These are phyloP conservation scores for Hycleus phaleratus DNA, from an alignment of 1,140 invertebrate species.

Conservation along the genomic window DNA sequence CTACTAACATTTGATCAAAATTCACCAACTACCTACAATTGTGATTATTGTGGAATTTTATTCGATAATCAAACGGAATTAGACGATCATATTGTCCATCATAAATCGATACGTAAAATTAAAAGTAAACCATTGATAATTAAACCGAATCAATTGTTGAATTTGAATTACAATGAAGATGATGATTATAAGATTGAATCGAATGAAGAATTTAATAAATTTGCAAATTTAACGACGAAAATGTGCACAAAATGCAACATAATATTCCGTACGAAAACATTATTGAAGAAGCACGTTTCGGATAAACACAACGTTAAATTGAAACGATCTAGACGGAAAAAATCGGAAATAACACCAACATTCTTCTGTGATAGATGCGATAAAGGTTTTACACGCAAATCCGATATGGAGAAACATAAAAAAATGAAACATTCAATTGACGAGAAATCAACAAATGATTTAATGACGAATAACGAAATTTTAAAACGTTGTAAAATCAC, in stretches of 20 bases:
- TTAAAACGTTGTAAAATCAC: slow-evolving; percentile 19
- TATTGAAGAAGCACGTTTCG: slow-evolving; percentile 33
- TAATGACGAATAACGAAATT: not conserved
- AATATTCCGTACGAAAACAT: slow-evolving; percentile 11
- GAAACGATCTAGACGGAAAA: slow-evolving; percentile 16
- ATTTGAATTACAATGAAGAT: too few relatives aligned
- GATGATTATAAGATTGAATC: too few relatives aligned
- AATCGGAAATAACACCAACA: slow-evolving; percentile 16
- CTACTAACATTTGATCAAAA: too few relatives aligned
- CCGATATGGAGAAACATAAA: slow-evolving; percentile 30
- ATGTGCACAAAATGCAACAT: slow-evolving; percentile 11
- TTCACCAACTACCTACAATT: too few relatives aligned
- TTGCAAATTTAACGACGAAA: not conserved
- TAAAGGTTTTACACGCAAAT: slow-evolving; percentile 32
- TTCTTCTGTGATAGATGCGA: slow-evolving; percentile 28
- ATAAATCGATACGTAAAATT: not conserved
- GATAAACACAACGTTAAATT: slow-evolving; percentile 29
- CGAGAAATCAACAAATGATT: slow-evolving; percentile 10
- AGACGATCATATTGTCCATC: not conserved
- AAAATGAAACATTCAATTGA: slow-evolving; percentile 26
- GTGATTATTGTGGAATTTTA: too few relatives aligned
- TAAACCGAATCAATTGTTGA: not conserved
- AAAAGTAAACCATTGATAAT: not conserved
- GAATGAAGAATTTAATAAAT: not conserved
- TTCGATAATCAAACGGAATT: too few relatives aligned